Conservation (phyloP, 2,888 invertebrate species). For the Mylabris sibirica region DNA sequence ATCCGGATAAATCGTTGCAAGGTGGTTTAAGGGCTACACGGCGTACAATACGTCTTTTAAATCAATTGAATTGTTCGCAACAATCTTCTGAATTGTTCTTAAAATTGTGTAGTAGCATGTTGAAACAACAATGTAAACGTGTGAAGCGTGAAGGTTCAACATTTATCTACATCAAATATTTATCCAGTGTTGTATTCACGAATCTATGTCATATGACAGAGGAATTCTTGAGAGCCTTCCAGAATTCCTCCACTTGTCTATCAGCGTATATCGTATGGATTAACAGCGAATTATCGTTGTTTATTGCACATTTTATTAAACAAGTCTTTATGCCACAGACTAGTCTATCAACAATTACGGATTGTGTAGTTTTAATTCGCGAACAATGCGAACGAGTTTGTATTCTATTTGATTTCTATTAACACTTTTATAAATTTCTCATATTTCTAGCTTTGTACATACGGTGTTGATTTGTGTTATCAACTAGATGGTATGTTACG, state of each 20-base stretch:
- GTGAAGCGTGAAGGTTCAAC: constrained; percentile 84
- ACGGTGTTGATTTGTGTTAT: constrained; percentile 90
- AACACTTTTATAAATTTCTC: constrained; percentile 1
- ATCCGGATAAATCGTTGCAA: constrained; percentile 88
- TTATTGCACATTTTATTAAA: constrained; percentile 82
- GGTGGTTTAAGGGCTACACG: constrained; percentile 87
- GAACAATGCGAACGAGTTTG: constrained; percentile 73
- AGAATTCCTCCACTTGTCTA: constrained; percentile 75
- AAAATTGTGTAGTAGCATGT: constrained; percentile 80
- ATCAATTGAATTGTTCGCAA: constrained; percentile 75
- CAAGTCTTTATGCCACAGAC: constrained; percentile 92
- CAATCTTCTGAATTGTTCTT: constrained; percentile 85
- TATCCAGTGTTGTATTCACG: constrained; percentile 84
- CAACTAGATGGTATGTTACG: constrained; percentile 87
- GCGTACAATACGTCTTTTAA: constrained; percentile 83
- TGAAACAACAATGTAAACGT: constrained; percentile 81
- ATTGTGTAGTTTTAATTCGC: constrained; percentile 84
- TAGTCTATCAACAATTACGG: constrained; percentile 81
- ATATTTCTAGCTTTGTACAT: constrained; percentile 63
- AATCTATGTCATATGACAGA: constrained; percentile 69
- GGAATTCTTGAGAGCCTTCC: constrained; percentile 84
- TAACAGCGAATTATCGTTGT: constrained; percentile 79
- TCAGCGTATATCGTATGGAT: constrained; percentile 90
- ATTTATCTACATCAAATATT: constrained; percentile 78
- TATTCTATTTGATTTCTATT: constrained; percentile 18